Base-by-base conservation (phyloP, 2,888 invertebrate species). In the Dryocosmus kuriphilus region DNA sequence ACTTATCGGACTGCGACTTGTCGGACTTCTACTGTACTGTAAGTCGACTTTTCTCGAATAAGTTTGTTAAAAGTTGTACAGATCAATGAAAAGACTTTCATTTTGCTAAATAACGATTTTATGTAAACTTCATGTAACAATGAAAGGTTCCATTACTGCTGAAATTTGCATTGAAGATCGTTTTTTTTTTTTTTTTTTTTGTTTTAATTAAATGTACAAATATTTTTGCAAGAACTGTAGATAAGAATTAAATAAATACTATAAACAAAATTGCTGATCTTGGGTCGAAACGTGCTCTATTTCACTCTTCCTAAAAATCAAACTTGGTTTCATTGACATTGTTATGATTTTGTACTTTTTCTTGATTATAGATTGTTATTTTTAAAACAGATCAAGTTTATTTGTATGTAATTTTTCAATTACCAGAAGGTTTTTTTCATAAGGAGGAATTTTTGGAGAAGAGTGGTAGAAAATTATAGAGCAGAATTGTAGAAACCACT, bases 211-310 rank as follows among this genome's bases (percentile, higher is more conserved):
- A 51, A 51, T 51, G 51, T 46, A 19, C 8, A 67, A 41, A 46
- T 67, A 67, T 67, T 67, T 67, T 67, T 46, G 24, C 67, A 67
- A 67, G 27, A 46, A 67, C 14, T 67, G 67, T 67, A 67, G 27
- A 67, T 67, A 67, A 27, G 9, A 35, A 63, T 38, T 27, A 14
- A 19, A 67, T 16, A 27, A 67, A 46, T 41, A 46, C 16, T 14
- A 27, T 41, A 27, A 35, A 41, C 7, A 41, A 67, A 67, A 9
- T 27, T 19, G 27, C 6, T 2, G 22, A 9, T 57, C 4, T 24
- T 57, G n/a, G 8, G 7, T 51, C n/a, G n/a, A n/a, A 51, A 51
- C n/a, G 8, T 51, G 11, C 38, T n/a, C n/a, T n/a, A 2, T 38
- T 38, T 38, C 38, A 38, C 38, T 11, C 38, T 32, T 32, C 32